Percentiles rank a stretch among this genome's conserved stretches.
These are phyloP conservation scores for Pocillopora verrucosa DNA, from an alignment of 64 coral and sea anemone genomes.

Conservation along the genomic window DNA sequence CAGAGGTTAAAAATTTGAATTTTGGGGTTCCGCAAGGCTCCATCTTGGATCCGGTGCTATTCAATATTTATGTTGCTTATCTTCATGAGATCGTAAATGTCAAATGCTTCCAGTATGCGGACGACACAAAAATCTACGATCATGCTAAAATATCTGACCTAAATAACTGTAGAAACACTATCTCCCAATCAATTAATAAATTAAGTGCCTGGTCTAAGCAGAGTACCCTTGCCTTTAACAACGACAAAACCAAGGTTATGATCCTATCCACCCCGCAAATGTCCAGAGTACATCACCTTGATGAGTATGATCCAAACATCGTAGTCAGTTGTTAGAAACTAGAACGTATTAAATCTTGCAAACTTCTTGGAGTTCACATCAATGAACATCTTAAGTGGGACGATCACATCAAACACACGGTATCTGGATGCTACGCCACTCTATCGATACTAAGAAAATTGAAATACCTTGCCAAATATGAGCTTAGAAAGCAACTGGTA, in stretches of 20 bases:
- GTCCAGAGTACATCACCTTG: constrained; percentile 2
- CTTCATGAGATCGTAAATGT: constrained; percentile 18
- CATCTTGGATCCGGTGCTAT: neutral
- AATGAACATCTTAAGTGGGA: constrained; percentile 38
- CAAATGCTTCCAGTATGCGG: constrained; percentile 35
- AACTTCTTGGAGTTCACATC: constrained; percentile 39
- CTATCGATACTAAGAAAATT: constrained; percentile 50
- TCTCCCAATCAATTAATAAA: constrained; percentile 43
- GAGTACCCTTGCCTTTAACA: constrained; percentile 51
- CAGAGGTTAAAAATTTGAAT: constrained; percentile 1
- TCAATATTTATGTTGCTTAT: constrained; percentile 29
- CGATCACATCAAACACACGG: constrained; percentile 34
- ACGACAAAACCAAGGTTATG: constrained; percentile 63
- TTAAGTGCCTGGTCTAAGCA: constrained; percentile 43
- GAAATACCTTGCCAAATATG: constrained; percentile 37
- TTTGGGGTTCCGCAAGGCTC: neutral
- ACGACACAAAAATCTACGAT: constrained; percentile 2
- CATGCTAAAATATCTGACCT: constrained; percentile 40
- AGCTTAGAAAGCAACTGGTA: constrained; percentile 44
- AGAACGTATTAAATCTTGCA: constrained; percentile 42
- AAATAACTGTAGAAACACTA: constrained; percentile 26
- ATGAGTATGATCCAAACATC: constrained; percentile 32
- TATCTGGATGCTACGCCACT: constrained; percentile 18
- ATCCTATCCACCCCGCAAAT: constrained; percentile 30
- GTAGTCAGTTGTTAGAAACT: neutral